Base-by-base conservation (phyloP, 1,140 invertebrate species). In the Palaemon carinicauda region DNA sequence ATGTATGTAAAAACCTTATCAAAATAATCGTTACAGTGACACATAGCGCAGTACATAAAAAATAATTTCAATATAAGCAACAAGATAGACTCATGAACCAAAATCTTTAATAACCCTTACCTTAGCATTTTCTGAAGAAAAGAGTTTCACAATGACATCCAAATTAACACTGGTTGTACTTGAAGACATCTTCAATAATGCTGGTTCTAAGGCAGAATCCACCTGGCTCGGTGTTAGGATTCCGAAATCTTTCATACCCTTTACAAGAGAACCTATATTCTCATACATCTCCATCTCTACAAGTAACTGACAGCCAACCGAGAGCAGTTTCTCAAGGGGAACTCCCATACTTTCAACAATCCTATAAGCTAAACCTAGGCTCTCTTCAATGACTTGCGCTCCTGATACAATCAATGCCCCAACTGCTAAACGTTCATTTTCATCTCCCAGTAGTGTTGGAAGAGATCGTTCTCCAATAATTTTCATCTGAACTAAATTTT, bases 41-140 rank as follows among this genome's bases (percentile, higher is more conserved):
- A n/a, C n/a, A n/a, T 15, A 3, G 56, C n/a, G 15, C 10, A n/a
- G n/a, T 12, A 7, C n/a, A 65, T 21, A 14, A 14, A 31, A 80
- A n/a, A 50, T 19, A 41, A 19, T 4, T 41, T 21, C 56, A 33
- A 31, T 24, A 50, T n/a, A 50, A 56, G 1, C n/a, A 65, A 60
- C 27, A 33, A 14, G 0, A 80, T 41, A 15, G 1, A 65, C 31
- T 60, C 41, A 29, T 21, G 9, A 65, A 27, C n/a, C 10, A 80
- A 21, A 80, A 60, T 10, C 5, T 15, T 5, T 29, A 9, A 65
- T 17, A 14, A 60, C 14, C 27, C 85, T 60, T 51, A 87, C 85
- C 85, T 81, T 81, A n/a, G 79, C 79, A 54, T 56, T 51, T 27
- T 87, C 85, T 27, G 19, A 75, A 21, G 85, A 81, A 50, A 87